Conservation (phyloP, 2,888 invertebrate species). For the Aphidius colemani region DNA sequence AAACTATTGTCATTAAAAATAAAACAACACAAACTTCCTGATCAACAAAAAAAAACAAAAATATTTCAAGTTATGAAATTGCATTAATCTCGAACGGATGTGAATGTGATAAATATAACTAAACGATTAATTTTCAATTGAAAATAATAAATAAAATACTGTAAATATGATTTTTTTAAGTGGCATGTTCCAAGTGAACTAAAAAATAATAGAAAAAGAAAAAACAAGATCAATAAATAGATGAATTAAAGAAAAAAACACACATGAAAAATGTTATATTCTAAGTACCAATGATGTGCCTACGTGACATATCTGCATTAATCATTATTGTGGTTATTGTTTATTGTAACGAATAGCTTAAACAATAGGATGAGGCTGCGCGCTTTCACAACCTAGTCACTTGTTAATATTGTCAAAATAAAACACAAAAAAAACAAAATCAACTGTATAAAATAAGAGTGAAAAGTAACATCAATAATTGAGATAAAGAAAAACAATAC, state of each 20-base stretch:
- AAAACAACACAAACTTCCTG: no score
- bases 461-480: no score
- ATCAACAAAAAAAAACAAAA: no score
- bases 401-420: slow-evolving; percentile 47
- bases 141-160: not conserved
- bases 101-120: slow-evolving; percentile 15
- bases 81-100: no score
- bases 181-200: slow-evolving; percentile 4
- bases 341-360: slow-evolving; percentile 38
- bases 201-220: slow-evolving; percentile 4
- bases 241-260: slow-evolving; percentile 17
- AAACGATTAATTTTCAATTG: not conserved
- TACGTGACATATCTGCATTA: slow-evolving; percentile 43
- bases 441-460: slow-evolving; percentile 19
- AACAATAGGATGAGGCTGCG: slow-evolving; percentile 47
- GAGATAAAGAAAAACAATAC: slow-evolving; percentile 36
- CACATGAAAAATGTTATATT: slow-evolving; percentile 17
- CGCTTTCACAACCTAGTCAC: slow-evolving; percentile 58
- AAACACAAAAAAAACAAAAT: slow-evolving; percentile 19
- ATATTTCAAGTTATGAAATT: no score
- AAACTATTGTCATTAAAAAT: no score
- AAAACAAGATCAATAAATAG: slow-evolving; percentile 9
- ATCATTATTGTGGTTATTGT: slow-evolving; percentile 30
- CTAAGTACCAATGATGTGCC: slow-evolving; percentile 49
- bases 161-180: not conserved